phyloP scores from a whole-genome alignment of 2,113 vertebrate genomes.

The Phyllopteryx taeniolatus region DNA sequence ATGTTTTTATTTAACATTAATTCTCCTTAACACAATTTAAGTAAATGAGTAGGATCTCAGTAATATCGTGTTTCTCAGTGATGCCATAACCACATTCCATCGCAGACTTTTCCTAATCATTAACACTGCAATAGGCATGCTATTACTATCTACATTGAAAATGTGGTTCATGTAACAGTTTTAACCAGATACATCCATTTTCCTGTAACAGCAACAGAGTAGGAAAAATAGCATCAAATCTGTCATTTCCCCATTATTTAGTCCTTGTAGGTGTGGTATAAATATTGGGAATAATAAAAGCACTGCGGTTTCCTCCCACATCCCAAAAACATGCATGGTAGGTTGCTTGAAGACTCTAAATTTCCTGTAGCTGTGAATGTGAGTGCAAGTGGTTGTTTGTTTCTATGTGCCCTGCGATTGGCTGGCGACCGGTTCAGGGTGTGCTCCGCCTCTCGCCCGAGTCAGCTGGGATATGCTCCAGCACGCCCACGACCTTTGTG shows the following conservation, averaged over 20 bases:
- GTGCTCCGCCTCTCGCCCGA: no score
- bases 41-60: conserved; percentile 4
- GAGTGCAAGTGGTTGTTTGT: no score
- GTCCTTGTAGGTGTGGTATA: conserved; percentile 38
- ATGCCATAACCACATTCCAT: conserved; percentile 54
- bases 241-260: conserved; percentile 16
- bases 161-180: conserved; percentile 48
- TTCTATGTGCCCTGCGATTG: no score
- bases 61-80: conserved; percentile 19
- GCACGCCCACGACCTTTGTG: no score
- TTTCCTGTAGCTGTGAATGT: no score
- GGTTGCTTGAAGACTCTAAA: no score
- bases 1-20: neutral
- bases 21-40: neutral
- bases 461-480: no score
- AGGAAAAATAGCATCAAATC: conserved; percentile 3
- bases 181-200: conserved; percentile 53
- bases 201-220: conserved; percentile 23
- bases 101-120: conserved; percentile 56
- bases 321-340: no score
- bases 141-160: conserved; percentile 48
- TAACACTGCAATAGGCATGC: conserved; percentile 56
- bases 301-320: no score
- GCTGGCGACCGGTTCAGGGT: no score
- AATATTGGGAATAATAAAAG: conserved; percentile 24